Evolutionary conservation across 2,797 vertebrate genomes (phyloP), one percentile per base, ranked within the genome.

Genomic region (Anolis apletophallus): DNA sequence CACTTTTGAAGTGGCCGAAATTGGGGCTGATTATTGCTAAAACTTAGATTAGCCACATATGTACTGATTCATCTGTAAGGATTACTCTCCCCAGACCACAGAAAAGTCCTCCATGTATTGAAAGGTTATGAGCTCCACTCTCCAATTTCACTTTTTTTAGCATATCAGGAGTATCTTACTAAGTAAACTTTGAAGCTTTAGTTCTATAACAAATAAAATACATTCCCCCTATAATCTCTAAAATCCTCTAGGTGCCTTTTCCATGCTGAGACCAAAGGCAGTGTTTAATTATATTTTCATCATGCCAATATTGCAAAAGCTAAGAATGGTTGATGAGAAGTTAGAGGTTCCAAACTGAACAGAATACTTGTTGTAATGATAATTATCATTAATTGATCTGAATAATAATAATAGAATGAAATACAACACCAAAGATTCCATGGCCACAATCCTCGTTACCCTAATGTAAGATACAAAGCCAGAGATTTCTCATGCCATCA

Each of bases 401-500:
- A 88, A 91, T 72, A 72, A 69, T n/a, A 68, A 87, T 83, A 89
- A 95, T 40, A 40, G 40, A 40, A 40, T 40, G 40, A 40, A 40
- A 40, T 40, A 2, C 87, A 91, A 94, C 91, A 93, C 95, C 93
- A 90, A 95, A 94, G 95, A 94, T 96, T 94, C 92, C 91, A 94
- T 91, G 90, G 94, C 96, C 95, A 96, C 94, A 94, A 96, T 97
- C 95, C 94, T 91, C 95, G 95, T 96, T 95, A 95, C 96, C 96
- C 97, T 96, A 97, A 96, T 94, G 94, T 96, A 95, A 96, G 96
- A 97, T 95, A 94, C 96, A 96, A 96, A 96, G 96, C 96, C 96
- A 97, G 97, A 97, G 97, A 97, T 97, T 97, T 98, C 97, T 98
- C 97, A 98, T 98, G 97, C 97, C 96, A 97, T 96, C 97, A 97